A percentile compares a stretch with the other conserved stretches of the same genome.
phyloP scores from a whole-genome alignment of 2,888 invertebrate species.

The Lasioglossum lativentre region DNA sequence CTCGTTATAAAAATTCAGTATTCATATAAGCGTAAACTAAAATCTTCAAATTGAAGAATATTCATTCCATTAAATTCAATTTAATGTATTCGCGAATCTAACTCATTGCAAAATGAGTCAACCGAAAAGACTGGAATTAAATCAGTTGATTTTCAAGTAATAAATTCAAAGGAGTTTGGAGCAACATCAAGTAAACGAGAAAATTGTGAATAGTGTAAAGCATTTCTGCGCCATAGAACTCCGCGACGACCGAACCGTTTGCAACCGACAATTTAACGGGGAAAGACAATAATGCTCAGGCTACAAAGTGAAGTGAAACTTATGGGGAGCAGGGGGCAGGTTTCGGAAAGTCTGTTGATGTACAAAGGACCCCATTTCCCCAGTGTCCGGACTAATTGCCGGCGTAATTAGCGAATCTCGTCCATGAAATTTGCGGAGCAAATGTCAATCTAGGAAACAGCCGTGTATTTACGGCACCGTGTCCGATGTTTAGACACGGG shows the following conservation, averaged over 20 bases:
- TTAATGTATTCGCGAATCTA: too few species aligned
- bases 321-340: background rate
- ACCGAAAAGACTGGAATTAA: too few species aligned
- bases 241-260: background rate
- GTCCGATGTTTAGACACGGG: constrained; percentile 30
- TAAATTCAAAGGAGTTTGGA: background rate
- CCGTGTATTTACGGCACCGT: constrained; percentile 5
- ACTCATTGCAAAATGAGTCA: too few species aligned
- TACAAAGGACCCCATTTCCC: constrained; percentile 10
- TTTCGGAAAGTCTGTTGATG: constrained; percentile 14
- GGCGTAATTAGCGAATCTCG: constrained; percentile 28
- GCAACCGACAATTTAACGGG: background rate
- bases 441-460: constrained; percentile 32
- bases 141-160: background rate
- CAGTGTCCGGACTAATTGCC: constrained; percentile 23
- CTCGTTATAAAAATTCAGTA: too few species aligned
- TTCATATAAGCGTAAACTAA: background rate
- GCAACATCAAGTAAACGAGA: background rate
- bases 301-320: background rate
- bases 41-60: background rate
- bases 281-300: background rate
- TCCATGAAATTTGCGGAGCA: constrained; percentile 26
- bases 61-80: too few species aligned
- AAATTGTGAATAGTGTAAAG: background rate
- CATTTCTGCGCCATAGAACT: background rate